A percentile compares a stretch with the other conserved stretches of the same genome.
These are phyloP conservation scores for Chaetogeoica ovagalla DNA, from an alignment of 2,888 invertebrate species.

Conservation along the genomic window DNA sequence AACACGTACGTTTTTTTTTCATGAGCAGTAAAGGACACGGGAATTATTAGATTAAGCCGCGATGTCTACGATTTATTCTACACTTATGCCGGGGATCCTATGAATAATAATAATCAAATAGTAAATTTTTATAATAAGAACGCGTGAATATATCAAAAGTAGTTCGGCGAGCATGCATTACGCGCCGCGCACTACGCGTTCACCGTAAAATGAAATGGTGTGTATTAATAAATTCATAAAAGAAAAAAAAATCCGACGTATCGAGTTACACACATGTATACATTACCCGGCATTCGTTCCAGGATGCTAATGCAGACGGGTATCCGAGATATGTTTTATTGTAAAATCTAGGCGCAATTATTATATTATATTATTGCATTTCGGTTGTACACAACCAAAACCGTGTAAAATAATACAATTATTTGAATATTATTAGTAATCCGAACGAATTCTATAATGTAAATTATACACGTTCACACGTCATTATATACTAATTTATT, in stretches of 20 bases:
- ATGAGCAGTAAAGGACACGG: not conserved
- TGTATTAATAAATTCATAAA: slow-evolving; percentile 33
- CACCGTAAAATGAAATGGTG: slow-evolving; percentile 14
- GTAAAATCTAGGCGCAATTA: not conserved
- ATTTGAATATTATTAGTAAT: not conserved
- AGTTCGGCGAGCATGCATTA: not conserved
- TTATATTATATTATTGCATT: not conserved
- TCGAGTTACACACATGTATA: slow-evolving; percentile 13
- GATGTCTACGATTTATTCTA: not conserved
- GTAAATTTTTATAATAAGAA: not conserved
- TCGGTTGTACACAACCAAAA: not conserved
- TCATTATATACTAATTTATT: not conserved
- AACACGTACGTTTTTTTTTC: not conserved
- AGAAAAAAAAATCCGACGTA: slow-evolving; percentile 19
- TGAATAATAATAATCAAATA: slow-evolving; percentile 17
- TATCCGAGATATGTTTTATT: slow-evolving; percentile 8
- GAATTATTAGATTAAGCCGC: not conserved
- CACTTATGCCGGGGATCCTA: not conserved
- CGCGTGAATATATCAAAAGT: slow-evolving; percentile 16
- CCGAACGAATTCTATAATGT: not conserved
- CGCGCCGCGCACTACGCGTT: not conserved
- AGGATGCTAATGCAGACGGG: not conserved
- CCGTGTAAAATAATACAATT: not conserved
- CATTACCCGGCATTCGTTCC: not conserved
- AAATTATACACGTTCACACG: not conserved